Evolutionary conservation across 2,888 invertebrate species (phyloP), one percentile per base, ranked within the genome.

Genomic region (Drosophila falleni): DNA sequence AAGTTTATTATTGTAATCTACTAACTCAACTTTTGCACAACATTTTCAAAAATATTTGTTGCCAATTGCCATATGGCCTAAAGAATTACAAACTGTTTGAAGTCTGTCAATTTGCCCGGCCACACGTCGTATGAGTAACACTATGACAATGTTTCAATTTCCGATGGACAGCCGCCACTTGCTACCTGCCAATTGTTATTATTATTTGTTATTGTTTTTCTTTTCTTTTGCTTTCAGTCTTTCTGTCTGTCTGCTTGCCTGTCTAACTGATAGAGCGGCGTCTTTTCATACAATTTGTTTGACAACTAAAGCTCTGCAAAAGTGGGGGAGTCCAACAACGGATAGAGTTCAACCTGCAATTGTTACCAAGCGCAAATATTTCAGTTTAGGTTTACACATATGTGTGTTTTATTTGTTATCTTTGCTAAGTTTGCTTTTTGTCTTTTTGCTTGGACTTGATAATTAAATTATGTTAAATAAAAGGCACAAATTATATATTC

Each of bases 61-160:
- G 75, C 58, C 68, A 71, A 61, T 69, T 62, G 73, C 35, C 31
- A 19, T 41, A 49, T 35, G 46, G 35, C 33, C 5, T 16, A 41
- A 11, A 39, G 55, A 13, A 51, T 64, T 56, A 66, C 31, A 41
- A 46, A 15, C n/a, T 53, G 23, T 23, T 29, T 44, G 59, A 44
- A 55, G 53, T 42, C 9, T 62, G 61, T 68, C 69, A 69, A 44
- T 50, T 46, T 29, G 58, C 9, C 11, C 9, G 33, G 47, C 67
- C 56, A 60, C 69, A 65, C 44, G 76, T 56, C 73, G 63, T 66
- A 63, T 77, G 66, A 70, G 76, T 63, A 71, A 71, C 9, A 26
- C 33, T 11, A 26, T 41, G 56, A 31, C 51, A 55, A 55, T 50
- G 11, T 51, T 60, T 44, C 11, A 19, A 16, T 58, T 37, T 47